These are phyloP conservation scores for Morpho helenor DNA, from an alignment of 2,888 invertebrate species.

Conservation along the genomic window DNA sequence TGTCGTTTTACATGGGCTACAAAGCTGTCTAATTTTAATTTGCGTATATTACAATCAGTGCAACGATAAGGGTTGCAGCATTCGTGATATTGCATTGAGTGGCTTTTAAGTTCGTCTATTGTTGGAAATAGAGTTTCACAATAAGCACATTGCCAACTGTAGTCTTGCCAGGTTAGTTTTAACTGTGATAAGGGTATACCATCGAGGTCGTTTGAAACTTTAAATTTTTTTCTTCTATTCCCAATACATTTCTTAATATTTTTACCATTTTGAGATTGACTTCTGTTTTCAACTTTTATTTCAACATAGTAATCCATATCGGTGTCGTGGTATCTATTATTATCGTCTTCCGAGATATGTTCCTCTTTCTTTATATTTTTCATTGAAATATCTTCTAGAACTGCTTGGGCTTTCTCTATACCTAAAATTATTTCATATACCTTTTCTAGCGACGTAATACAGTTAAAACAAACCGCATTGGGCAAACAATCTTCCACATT, in stretches of 20 bases:
- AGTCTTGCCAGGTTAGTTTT: conserved; percentile 54
- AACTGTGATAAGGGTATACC: conserved; percentile 41
- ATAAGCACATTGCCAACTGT: conserved; percentile 51
- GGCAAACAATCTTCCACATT: conserved; percentile 38
- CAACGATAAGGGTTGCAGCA: conserved; percentile 81
- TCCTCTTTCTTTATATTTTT: conserved; percentile 41
- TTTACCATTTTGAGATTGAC: not conserved
- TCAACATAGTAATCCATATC: conserved; percentile 15
- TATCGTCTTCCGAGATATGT: conserved; percentile 13
- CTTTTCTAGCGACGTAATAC: conserved; percentile 42
- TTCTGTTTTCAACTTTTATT: conserved; percentile 30
- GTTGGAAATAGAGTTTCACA: conserved; percentile 51
- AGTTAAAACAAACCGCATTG: conserved; percentile 49
- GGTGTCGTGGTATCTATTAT: conserved; percentile 3
- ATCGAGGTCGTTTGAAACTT: conserved; percentile 26
- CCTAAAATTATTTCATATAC: conserved; percentile 46
- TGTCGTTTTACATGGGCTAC: conserved; percentile 79
- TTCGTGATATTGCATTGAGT: conserved; percentile 79
- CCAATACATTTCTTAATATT: not conserved
- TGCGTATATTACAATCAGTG: conserved; percentile 75
- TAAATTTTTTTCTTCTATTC: conserved; percentile 20
- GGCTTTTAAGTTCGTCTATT: conserved; percentile 66
- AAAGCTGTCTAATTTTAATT: conserved; percentile 45
- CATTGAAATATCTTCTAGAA: conserved; percentile 32
- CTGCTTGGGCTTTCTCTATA: conserved; percentile 47